Percentiles rank a stretch among this genome's conserved stretches.
These are phyloP conservation scores for Microctenopoma lineatum DNA, from an alignment of 2,797 vertebrate species.

Conservation along the genomic window DNA sequence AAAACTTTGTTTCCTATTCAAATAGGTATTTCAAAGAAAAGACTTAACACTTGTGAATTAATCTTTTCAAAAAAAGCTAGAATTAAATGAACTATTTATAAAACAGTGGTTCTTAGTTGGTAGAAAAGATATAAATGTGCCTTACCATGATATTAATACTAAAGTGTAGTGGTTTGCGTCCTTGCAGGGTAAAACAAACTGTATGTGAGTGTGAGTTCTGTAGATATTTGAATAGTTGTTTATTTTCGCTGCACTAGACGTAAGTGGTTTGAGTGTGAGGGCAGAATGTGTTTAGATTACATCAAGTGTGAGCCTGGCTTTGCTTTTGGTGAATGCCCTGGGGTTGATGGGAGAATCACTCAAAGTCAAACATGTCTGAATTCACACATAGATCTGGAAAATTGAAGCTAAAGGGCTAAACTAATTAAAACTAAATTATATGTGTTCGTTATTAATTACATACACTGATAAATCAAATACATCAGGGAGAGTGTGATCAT, in stretches of 20 bases:
- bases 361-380: constrained; percentile 29
- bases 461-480: constrained; percentile 7
- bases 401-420: background rate
- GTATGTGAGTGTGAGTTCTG: constrained; percentile 20
- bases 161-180: background rate
- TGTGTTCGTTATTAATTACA: constrained; percentile 8
- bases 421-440: constrained; percentile 10
- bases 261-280: constrained; percentile 75
- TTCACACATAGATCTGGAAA: background rate
- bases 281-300: constrained; percentile 76
- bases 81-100: too few species aligned
- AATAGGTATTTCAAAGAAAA: background rate
- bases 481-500: background rate
- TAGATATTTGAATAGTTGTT: constrained; percentile 73
- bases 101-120: background rate
- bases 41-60: too few species aligned
- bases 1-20: background rate
- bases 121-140: too few species aligned
- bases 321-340: constrained; percentile 58
- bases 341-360: constrained; percentile 50
- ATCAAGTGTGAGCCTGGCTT: constrained; percentile 57
- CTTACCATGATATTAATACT: too few species aligned
- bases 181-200: constrained; percentile 6
- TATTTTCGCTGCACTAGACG: constrained; percentile 69
- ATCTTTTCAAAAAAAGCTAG: too few species aligned